These are phyloP conservation scores for Phalacrocorax aristotelis DNA, from an alignment of 2,113 vertebrate species.

Conservation along the genomic window DNA sequence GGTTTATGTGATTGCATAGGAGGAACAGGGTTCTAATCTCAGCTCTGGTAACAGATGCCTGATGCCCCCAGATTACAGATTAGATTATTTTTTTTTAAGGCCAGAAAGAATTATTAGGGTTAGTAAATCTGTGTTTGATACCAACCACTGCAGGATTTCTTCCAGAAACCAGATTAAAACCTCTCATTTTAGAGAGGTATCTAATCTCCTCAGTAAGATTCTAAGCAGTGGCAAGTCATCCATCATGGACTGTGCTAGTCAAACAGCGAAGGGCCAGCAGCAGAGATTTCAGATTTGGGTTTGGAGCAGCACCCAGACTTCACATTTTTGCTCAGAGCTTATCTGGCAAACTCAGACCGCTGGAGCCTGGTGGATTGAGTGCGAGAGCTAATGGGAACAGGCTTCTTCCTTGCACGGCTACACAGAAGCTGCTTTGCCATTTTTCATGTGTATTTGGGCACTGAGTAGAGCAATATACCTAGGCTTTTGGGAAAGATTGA, in stretches of 20 bases:
- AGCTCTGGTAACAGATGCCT: neutral
- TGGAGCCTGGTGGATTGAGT: slow-evolving; percentile 40
- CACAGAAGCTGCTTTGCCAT: neutral
- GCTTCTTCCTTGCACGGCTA: neutral
- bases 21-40: neutral
- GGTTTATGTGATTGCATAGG: neutral
- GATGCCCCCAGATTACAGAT: slow-evolving; percentile 5
- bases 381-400: neutral
- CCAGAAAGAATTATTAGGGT: neutral
- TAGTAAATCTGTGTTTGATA: neutral
- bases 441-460: neutral
- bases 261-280: neutral
- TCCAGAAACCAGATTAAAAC: slow-evolving; percentile 23
- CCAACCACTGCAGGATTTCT: neutral
- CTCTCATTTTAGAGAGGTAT: slow-evolving; percentile 14
- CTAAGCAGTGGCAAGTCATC: slow-evolving; percentile 28
- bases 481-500: neutral
- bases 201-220: slow-evolving; percentile 36
- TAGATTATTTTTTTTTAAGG: neutral
- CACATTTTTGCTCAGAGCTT: slow-evolving; percentile 48
- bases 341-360: slow-evolving; percentile 16
- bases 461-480: neutral
- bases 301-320: slow-evolving; percentile 25
- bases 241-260: neutral
- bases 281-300: neutral